Evolutionary conservation across 1,140 invertebrate species (phyloP).

Genomic region (Battus philenor): DNA sequence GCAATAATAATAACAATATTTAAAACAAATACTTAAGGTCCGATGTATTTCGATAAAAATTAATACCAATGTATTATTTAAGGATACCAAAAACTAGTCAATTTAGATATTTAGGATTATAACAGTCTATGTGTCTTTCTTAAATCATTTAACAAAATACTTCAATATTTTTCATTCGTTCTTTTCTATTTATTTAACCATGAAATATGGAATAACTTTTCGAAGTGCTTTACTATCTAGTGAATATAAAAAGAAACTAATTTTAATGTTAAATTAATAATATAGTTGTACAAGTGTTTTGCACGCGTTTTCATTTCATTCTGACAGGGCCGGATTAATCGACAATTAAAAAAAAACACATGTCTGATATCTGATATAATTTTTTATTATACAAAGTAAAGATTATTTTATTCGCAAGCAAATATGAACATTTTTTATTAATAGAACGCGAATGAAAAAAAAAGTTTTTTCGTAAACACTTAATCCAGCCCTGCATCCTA

Average conservation of each 20-base stretch:
- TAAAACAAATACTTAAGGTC: background rate
- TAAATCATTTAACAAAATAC: constrained; percentile 18
- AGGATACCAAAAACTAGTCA: constrained; percentile 38
- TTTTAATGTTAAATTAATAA: constrained; percentile 66
- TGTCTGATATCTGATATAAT: no score
- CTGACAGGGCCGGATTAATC: no score
- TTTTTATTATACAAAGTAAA: no score
- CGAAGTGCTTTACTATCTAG: constrained; percentile 75
- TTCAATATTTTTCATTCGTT: constrained; percentile 15
- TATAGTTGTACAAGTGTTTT: constrained; percentile 65
- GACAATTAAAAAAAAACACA: no score
- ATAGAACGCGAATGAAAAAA: no score
- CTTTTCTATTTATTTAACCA: constrained; percentile 32
- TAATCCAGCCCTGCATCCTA: no score
- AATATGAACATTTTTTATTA: no score
- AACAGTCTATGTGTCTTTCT: constrained; percentile 23
- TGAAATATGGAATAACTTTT: constrained; percentile 58
- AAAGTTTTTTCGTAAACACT: no score
- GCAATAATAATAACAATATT: constrained; percentile 40
- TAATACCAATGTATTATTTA: background rate
- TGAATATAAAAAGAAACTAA: constrained; percentile 66
- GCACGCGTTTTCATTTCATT: constrained; percentile 54
- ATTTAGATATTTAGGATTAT: constrained; percentile 47
- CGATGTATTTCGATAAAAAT: background rate
- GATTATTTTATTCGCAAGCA: no score